These are phyloP conservation scores for Podocnemis expansa DNA, from an alignment of 2,113 vertebrate species.

Conservation along the genomic window DNA sequence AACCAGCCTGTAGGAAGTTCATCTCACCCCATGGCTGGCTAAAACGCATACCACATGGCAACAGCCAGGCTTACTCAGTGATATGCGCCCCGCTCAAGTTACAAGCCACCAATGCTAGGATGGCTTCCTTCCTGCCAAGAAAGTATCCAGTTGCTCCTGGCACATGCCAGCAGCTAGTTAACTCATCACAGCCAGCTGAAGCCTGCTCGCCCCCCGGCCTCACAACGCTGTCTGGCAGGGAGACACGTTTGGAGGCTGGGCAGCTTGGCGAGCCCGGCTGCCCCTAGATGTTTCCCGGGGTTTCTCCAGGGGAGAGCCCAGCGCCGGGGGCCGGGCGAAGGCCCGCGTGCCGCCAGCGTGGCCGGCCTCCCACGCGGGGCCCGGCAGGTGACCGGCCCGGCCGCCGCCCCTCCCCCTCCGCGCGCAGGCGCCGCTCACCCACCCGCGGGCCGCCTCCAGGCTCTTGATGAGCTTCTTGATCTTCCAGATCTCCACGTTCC, in stretches of 20 bases:
- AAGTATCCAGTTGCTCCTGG: neutral
- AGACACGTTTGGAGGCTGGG: too few species aligned
- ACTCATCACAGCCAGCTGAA: neutral
- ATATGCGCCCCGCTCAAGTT: neutral
- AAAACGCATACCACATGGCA: neutral
- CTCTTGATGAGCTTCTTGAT: slow-evolving; percentile 99
- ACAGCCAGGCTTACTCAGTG: neutral
- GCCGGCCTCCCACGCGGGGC: too few species aligned
- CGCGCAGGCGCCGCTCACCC: neutral
- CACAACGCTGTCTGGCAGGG: too few species aligned
- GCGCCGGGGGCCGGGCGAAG: too few species aligned
- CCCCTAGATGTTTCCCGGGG: neutral
- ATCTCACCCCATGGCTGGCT: neutral
- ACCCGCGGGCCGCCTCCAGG: slow-evolving; percentile 96
- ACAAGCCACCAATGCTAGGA: neutral
- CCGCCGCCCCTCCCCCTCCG: neutral
- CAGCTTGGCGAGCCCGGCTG: neutral
- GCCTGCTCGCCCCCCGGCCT: neutral
- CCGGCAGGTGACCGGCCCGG: too few species aligned
- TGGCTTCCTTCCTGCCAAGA: neutral
- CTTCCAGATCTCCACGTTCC: slow-evolving; percentile 99
- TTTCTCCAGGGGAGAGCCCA: too few species aligned
- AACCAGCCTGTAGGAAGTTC: neutral
- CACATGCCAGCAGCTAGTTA: neutral
- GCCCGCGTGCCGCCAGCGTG: too few species aligned